phyloP scores from a whole-genome alignment of 64 coral and sea anemone genomes.

The Trachythela sp. region DNA sequence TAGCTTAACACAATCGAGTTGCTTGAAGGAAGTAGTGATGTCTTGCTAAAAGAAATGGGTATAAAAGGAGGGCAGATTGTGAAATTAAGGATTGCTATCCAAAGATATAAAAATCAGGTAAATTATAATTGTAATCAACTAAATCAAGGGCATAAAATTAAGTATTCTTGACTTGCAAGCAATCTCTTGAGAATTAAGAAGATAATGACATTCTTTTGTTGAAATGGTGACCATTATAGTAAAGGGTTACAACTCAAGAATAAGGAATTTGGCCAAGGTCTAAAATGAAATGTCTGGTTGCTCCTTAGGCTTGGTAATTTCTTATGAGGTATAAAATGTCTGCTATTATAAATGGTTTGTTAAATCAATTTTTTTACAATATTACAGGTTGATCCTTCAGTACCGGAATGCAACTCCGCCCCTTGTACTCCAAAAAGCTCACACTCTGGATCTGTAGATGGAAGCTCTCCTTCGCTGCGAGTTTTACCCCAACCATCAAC shows the following conservation, averaged over 20 bases:
- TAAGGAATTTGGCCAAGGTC: background rate
- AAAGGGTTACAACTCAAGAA: background rate
- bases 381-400: background rate
- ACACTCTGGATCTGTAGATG: background rate
- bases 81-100: conserved; percentile 6
- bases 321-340: too few species aligned
- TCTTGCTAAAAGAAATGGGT: background rate
- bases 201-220: too few species aligned
- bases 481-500: background rate
- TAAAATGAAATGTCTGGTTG: too few species aligned
- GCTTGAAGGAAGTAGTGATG: background rate
- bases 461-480: background rate
- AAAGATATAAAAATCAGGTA: background rate
- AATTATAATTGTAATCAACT: background rate
- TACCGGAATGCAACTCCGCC: background rate
- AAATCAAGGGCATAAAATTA: background rate
- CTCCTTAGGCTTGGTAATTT: too few species aligned
- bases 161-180: background rate
- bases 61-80: background rate
- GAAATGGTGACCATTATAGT: too few species aligned
- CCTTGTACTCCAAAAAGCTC: background rate
- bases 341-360: too few species aligned
- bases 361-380: background rate
- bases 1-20: background rate
- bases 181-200: too few species aligned